Percentiles rank a stretch among this genome's conserved stretches.
Evolutionary conservation across 2,888 invertebrate genomes (phyloP).

Genomic region (Eupithecia exiguata): DNA sequence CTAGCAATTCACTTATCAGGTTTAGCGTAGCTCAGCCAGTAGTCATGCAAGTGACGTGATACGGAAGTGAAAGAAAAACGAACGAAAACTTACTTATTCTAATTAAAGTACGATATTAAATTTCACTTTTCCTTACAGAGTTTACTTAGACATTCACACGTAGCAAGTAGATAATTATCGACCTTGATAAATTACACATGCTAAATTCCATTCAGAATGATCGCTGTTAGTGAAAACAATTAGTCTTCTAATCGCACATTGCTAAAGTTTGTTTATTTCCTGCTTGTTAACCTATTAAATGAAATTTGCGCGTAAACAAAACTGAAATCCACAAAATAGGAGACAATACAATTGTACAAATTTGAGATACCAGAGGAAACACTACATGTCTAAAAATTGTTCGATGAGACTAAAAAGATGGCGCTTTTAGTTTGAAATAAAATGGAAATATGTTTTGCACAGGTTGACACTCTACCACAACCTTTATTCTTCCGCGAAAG

Average conservation of each 20-base stretch:
- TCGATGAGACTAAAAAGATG: no score
- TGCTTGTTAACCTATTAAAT: background rate
- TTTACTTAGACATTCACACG: background rate
- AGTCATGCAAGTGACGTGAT: background rate
- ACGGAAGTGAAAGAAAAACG: background rate
- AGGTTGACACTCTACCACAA: no score
- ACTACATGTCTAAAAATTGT: background rate
- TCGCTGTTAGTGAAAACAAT: background rate
- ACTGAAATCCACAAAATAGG: background rate
- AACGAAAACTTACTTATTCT: background rate
- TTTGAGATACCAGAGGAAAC: background rate
- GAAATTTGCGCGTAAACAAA: background rate
- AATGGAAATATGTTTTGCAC: no score
- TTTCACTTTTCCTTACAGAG: conserved; percentile 3
- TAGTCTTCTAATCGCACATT: background rate
- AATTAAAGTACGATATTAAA: background rate
- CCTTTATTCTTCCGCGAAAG: no score
- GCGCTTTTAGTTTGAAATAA: no score
- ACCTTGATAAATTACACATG: conserved; percentile 3
- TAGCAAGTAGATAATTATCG: background rate
- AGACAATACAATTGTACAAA: no score
- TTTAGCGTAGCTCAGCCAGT: background rate
- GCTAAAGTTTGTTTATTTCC: background rate
- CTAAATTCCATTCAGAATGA: background rate
- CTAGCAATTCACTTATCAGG: background rate